These are phyloP conservation scores for Nemotelus nigrinus DNA, from an alignment of 2,888 invertebrate species.

Conservation along the genomic window DNA sequence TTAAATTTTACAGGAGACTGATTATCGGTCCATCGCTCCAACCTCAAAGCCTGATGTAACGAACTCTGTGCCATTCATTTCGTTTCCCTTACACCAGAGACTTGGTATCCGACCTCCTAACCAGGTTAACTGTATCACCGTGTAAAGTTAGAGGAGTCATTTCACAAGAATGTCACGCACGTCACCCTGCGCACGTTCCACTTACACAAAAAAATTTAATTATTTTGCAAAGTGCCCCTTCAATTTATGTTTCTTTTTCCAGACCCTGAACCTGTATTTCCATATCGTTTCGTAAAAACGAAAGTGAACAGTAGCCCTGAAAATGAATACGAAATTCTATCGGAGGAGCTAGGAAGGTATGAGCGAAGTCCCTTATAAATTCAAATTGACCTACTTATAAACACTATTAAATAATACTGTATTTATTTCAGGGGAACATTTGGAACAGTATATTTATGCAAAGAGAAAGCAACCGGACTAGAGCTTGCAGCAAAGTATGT, in stretches of 20 bases:
- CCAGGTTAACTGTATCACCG: no score
- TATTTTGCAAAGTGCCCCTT: background rate
- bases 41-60: no score
- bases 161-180: no score
- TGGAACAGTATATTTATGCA: slow-evolving; percentile 89
- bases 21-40: no score
- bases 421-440: slow-evolving; percentile 82
- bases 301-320: slow-evolving; percentile 82
- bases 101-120: no score
- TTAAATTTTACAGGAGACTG: no score
- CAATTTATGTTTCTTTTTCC: slow-evolving; percentile 58
- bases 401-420: background rate
- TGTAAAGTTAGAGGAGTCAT: background rate
- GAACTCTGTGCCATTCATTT: no score
- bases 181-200: no score
- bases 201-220: background rate
- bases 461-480: slow-evolving; percentile 79
- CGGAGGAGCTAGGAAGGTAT: slow-evolving; percentile 85
- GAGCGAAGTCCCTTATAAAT: slow-evolving; percentile 1
- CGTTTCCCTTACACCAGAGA: no score
- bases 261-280: slow-evolving; percentile 87
- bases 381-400: background rate
- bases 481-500: slow-evolving; percentile 90
- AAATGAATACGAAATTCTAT: slow-evolving; percentile 81
- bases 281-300: slow-evolving; percentile 81